Conservation (phyloP, 2,888 invertebrate species). For the Dynastes maya region DNA sequence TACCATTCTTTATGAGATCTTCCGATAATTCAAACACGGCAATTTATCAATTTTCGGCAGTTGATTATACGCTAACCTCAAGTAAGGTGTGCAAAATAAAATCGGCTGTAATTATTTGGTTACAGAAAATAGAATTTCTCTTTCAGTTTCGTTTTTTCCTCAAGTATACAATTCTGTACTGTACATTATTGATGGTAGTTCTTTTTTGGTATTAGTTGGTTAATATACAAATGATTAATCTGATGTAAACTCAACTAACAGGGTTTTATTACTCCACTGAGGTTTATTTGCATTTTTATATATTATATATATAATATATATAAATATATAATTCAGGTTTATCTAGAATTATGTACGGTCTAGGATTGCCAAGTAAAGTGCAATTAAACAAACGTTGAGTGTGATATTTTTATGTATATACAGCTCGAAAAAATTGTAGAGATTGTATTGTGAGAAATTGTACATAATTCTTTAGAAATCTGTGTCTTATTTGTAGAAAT, state of each 20-base stretch:
- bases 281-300: slow-evolving; percentile 58
- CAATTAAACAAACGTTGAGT: slow-evolving; percentile 55
- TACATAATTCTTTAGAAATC: slow-evolving; percentile 61
- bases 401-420: slow-evolving; percentile 58
- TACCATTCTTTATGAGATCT: no score
- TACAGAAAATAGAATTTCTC: slow-evolving; percentile 20
- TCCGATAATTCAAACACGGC: no score
- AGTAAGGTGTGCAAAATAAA: no score
- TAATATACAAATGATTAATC: slow-evolving; percentile 56
- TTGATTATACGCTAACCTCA: no score
- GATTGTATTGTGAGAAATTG: slow-evolving; percentile 63
- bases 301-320: slow-evolving; percentile 49
- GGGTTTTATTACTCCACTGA: slow-evolving; percentile 58
- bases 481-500: slow-evolving; percentile 62
- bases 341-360: slow-evolving; percentile 58
- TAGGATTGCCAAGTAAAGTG: slow-evolving; percentile 53
- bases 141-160: slow-evolving; percentile 27
- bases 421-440: slow-evolving; percentile 56
- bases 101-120: no score
- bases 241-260: slow-evolving; percentile 60
- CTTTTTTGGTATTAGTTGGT: slow-evolving; percentile 54
- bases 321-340: slow-evolving; percentile 55
- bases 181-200: slow-evolving; percentile 52
- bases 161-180: slow-evolving; percentile 53
- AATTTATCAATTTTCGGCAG: no score